phyloP scores from a whole-genome alignment of 2,113 vertebrate species.

The Craseonycteris thonglongyai region DNA sequence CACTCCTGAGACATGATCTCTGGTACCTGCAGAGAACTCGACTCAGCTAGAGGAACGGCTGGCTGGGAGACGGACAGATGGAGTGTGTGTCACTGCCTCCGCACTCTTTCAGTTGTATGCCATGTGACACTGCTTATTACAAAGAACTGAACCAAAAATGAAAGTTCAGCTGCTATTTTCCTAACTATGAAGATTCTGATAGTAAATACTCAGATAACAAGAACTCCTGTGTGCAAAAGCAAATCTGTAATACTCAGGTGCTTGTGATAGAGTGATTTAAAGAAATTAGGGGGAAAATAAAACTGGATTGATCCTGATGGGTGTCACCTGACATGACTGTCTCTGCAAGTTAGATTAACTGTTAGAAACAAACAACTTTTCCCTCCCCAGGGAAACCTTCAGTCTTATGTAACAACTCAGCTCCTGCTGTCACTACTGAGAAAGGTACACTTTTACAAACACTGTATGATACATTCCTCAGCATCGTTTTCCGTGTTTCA shows the following conservation, averaged over 20 bases:
- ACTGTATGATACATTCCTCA: accelerated
- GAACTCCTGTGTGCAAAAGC: background rate
- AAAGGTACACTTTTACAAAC: background rate
- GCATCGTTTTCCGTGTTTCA: accelerated
- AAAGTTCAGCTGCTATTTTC: background rate
- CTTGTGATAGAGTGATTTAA: background rate
- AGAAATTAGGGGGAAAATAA: background rate
- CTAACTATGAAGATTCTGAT: background rate
- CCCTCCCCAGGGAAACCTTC: background rate
- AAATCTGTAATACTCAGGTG: background rate
- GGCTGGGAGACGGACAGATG: background rate
- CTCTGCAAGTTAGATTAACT: background rate
- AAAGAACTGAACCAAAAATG: background rate
- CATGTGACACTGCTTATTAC: background rate
- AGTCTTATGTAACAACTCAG: background rate
- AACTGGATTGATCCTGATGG: background rate
- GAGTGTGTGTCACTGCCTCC: background rate
- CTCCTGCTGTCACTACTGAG: accelerated
- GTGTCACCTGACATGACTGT: background rate
- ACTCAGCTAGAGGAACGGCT: background rate
- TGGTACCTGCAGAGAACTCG: too few relatives aligned
- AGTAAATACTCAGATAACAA: background rate
- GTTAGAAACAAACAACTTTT: background rate
- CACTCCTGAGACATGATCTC: background rate
- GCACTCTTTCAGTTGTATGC: background rate